phyloP scores from a whole-genome alignment of 2,113 vertebrate species.

The Vireo altiloquus region DNA sequence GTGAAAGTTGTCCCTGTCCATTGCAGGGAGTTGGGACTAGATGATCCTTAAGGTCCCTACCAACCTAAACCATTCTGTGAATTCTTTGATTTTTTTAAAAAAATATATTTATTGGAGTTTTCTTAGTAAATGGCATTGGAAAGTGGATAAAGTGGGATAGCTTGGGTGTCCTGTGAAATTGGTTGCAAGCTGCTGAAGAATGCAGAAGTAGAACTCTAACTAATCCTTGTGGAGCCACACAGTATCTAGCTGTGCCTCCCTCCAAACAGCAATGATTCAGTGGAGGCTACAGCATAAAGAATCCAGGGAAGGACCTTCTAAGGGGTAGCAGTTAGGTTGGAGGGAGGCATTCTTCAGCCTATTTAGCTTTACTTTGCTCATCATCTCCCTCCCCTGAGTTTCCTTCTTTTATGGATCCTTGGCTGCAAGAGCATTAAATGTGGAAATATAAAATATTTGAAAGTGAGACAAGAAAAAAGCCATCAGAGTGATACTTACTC shows the following conservation, averaged over 20 bases:
- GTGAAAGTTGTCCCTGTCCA: not conserved
- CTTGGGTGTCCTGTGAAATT: not conserved
- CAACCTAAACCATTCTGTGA: not conserved
- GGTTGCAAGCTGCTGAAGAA: not conserved
- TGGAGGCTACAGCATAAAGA: not conserved
- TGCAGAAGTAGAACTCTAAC: not conserved
- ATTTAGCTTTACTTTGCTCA: not conserved
- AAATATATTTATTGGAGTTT: not conserved
- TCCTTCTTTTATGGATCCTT: not conserved
- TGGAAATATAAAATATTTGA: not conserved
- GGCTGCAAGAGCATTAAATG: not conserved
- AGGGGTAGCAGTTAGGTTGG: not conserved
- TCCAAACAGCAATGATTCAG: not conserved
- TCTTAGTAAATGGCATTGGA: not conserved
- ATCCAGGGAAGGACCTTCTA: not conserved
- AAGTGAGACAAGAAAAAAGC: not conserved
- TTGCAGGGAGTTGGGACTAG: fast-evolving
- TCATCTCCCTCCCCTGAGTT: not conserved
- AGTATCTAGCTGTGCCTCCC: not conserved
- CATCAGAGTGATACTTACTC: constrained; percentile 35
- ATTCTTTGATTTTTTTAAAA: not conserved
- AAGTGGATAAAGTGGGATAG: not conserved
- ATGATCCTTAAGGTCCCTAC: not conserved
- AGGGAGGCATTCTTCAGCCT: not conserved
- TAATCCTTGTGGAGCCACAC: not conserved